Evolutionary conservation across 92 coral and sea anemone species (phyloP), one percentile per base, ranked within the genome.

Genomic region (Zoanthus sansibaricus): DNA sequence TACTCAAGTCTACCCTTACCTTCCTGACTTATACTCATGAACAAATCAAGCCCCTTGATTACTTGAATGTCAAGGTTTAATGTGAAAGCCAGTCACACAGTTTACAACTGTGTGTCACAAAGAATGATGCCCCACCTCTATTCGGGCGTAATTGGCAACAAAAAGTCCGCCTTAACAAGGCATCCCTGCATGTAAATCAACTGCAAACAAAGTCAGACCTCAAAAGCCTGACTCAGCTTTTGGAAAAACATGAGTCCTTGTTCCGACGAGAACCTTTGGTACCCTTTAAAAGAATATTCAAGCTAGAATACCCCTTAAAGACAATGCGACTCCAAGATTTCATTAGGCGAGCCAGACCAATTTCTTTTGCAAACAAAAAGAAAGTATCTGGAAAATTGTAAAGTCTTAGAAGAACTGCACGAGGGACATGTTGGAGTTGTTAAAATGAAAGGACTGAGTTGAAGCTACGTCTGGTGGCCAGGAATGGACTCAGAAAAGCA

Each of bases 41-140:
- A 49, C 79, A 87, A 79, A 84, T 87, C 45, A 87, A 87, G 72
- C 90, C 90, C 9, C 86, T 87, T 51, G 86, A 80, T 47, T 86
- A 76, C 51, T 15, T 86, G 69, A 68, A 87, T 77, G 86, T 78
- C 49, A 33, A 71, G n/a, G 78, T 87, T 10, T 32, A 75, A 44
- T 79, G 79, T 87, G 86, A 69, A 37, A 31, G 42, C 16, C 86
- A 79, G 70, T 71, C 67, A 30, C 58, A 31, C 69, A 87, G 67
- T 13, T 56, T 78, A 71, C 90, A 75, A n/a, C 48, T 79, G 48
- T 87, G 44, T 71, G 90, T 87, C 21, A 79, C 56, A 77, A 78
- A 54, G 30, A 87, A 80, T 78, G 37, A 79, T 87, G 31, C 86
- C 30, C 42, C 45, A 62, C 86, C 86, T 8, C 18, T 48, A 42